Evolutionary conservation across 1,140 invertebrate genomes (phyloP), one percentile per base, ranked within the genome.

Genomic region (Papilio polytes): DNA sequence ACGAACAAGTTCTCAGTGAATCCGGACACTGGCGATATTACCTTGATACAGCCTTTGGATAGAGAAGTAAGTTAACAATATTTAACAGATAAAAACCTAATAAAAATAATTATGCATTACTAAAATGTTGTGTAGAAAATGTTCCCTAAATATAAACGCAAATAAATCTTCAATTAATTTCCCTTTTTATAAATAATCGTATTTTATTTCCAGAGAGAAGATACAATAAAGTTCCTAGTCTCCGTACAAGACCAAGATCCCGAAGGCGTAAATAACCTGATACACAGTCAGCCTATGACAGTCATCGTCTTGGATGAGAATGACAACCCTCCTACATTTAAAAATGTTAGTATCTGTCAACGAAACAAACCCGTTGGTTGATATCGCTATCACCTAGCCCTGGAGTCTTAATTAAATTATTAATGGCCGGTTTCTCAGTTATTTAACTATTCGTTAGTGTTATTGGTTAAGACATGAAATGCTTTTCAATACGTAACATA

Each of bases 301-400:
- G 97, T 98, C 63, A 98, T 98, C 31, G 97, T 99, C 51, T 91
- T 98, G 6, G 98, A 99, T 89, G 97, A 98, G 85, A 99, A 99
- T 90, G 98, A 99, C 87, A 98, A 98, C 94, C 95, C 97, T 41
- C 98, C 98, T 7, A 95, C 96, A 80, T 98, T 98, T 93, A 96
- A 97, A 94, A 96, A 97, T 94, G 97, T 97, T 41, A 41, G 36
- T 41, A 41, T 41, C 0, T 41, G 6, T 3, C 36, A 36, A 3
- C 36, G 7, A 41, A 41, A 41, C 36, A 8, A 41, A 41, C 7
- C 36, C 36, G 36, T 41, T 41, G 36, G 36, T 41, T 41, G 8
- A 41, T 8, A 41, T 41, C 36, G 36, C 36, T 8, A 41, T 8
- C 36, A 8, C 36, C 36, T 41, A 7, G 7, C 4, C 36, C 36